These are phyloP conservation scores for Piaya cayana DNA, from an alignment of 2,113 vertebrate species.

Conservation along the genomic window DNA sequence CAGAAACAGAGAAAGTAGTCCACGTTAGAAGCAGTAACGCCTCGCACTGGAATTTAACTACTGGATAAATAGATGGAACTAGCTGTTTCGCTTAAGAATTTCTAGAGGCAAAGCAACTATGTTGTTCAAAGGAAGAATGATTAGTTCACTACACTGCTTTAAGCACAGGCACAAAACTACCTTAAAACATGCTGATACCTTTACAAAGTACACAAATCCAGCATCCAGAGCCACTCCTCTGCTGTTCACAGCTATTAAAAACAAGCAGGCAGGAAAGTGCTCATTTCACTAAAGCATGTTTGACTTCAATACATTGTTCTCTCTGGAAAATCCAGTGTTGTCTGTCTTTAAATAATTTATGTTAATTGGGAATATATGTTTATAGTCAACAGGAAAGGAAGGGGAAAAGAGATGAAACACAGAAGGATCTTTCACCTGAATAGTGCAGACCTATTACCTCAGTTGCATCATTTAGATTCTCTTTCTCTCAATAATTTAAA, in stretches of 20 bases:
- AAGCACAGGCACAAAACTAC: background rate
- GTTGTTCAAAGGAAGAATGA: background rate
- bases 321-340: background rate
- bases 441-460: background rate
- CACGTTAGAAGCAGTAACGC: background rate
- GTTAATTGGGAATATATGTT: background rate
- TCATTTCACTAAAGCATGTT: background rate
- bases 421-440: rapidly evolving
- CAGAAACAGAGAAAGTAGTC: background rate
- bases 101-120: background rate
- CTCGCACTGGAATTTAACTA: background rate
- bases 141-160: background rate
- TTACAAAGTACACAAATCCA: background rate
- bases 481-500: background rate
- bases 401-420: background rate
- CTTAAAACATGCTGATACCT: background rate
- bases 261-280: rapidly evolving
- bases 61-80: background rate
- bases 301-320: background rate
- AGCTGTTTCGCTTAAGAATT: background rate
- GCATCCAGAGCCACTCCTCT: background rate
- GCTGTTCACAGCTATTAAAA: background rate
- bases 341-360: background rate
- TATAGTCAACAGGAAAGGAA: background rate
- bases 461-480: background rate